phyloP scores from a whole-genome alignment of 2,113 vertebrate species.

The Amblyornis subalaris region DNA sequence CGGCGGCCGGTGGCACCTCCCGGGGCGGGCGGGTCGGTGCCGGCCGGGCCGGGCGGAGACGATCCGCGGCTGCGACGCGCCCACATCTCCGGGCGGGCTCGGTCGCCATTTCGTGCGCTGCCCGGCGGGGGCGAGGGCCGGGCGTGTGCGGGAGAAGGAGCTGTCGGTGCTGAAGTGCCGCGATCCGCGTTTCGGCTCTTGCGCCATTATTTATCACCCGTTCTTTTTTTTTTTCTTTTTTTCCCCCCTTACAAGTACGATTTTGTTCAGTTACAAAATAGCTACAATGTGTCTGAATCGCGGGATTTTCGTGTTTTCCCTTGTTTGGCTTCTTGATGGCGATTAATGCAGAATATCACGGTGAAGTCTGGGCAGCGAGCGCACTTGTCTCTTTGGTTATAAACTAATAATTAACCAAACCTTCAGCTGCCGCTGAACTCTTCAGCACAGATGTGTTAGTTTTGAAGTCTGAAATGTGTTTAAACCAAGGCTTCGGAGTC shows the following conservation, averaged over 20 bases:
- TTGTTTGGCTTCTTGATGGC: neutral
- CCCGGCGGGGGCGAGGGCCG: neutral
- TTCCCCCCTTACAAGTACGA: neutral
- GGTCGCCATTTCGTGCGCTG: constrained; percentile 41
- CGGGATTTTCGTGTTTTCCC: neutral
- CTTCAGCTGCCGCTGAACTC: neutral
- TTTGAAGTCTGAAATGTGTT: neutral
- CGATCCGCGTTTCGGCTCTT: neutral
- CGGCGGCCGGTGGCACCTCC: neutral
- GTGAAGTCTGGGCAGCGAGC: neutral
- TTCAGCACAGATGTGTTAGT: neutral
- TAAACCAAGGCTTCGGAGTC: neutral
- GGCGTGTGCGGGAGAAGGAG: neutral
- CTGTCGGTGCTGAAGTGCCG: constrained; percentile 45
- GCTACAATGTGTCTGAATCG: neutral
- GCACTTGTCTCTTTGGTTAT: neutral
- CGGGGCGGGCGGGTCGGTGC: neutral
- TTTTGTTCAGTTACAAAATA: neutral
- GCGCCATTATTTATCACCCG: neutral
- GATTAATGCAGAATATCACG: neutral
- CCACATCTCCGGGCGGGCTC: neutral
- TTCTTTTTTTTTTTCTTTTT: too few relatives aligned
- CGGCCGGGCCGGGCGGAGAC: neutral
- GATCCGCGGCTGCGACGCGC: neutral
- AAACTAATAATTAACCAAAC: neutral